These are phyloP conservation scores for Entelurus aequoreus DNA, from an alignment of 2,113 vertebrate species.

Conservation along the genomic window DNA sequence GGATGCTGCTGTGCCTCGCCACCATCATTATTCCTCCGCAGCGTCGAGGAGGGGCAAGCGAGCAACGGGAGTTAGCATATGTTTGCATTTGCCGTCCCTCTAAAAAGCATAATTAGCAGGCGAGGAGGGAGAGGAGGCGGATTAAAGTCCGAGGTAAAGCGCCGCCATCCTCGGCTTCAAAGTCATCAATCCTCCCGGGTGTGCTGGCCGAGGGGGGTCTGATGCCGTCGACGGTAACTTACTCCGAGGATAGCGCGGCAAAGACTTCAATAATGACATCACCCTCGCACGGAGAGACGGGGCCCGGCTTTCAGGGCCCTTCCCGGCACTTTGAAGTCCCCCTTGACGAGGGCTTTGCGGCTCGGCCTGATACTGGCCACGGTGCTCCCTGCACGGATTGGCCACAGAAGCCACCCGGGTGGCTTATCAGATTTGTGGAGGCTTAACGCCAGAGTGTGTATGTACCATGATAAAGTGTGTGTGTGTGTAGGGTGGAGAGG, in stretches of 20 bases:
- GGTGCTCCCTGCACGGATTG: constrained; percentile 55
- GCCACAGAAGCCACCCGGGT: constrained; percentile 59
- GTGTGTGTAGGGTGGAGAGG: constrained; percentile 49
- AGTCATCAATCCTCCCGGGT: constrained; percentile 90
- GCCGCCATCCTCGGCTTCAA: constrained; percentile 93
- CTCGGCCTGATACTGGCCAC: constrained; percentile 77
- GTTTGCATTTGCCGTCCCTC: constrained; percentile 27
- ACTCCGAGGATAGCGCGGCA: constrained; percentile 77
- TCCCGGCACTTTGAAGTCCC: constrained; percentile 87
- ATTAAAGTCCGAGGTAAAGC: constrained; percentile 81
- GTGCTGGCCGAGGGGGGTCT: constrained; percentile 75
- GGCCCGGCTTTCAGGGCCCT: constrained; percentile 75
- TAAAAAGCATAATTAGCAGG: constrained; percentile 14
- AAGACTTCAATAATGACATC: constrained; percentile 97
- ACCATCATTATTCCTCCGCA: constrained; percentile 53
- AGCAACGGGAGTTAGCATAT: constrained; percentile 30
- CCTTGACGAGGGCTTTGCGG: constrained; percentile 80
- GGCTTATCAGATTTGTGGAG: constrained; percentile 71
- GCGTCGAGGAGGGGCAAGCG: constrained; percentile 31
- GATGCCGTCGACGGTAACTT: constrained; percentile 94
- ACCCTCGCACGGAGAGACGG: constrained; percentile 74
- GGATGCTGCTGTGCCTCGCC: constrained; percentile 52
- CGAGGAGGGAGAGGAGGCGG: constrained; percentile 53
- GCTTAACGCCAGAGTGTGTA: constrained; percentile 60
- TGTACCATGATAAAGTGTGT: constrained; percentile 43